phyloP scores from a whole-genome alignment of 1,140 invertebrate genomes.

The Tyrophagus putrescentiae region DNA sequence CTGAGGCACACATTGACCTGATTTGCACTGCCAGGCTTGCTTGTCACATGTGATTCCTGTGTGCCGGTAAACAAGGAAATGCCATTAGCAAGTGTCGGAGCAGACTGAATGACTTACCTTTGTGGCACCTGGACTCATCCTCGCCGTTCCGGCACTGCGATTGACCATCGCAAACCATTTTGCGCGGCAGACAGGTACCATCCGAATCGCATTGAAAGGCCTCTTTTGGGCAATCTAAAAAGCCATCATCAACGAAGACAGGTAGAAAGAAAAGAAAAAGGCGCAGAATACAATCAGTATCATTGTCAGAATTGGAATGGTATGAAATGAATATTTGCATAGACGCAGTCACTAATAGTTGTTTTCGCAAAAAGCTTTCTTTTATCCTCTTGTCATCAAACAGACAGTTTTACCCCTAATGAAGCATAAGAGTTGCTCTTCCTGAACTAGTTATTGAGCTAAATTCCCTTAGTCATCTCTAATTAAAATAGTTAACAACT shows the following conservation, averaged over 20 bases:
- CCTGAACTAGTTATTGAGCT: too few species aligned
- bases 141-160: conserved; percentile 60
- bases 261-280: background rate
- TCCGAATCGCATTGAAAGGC: conserved; percentile 28
- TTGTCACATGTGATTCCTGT: conserved; percentile 26
- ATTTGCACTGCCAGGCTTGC: conserved; percentile 52
- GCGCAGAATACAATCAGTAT: background rate
- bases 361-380: too few species aligned
- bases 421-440: too few species aligned
- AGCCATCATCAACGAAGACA: background rate
- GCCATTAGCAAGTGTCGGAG: conserved; percentile 3
- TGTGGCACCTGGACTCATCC: conserved; percentile 56
- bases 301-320: background rate
- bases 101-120: conserved; percentile 23
- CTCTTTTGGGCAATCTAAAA: conserved; percentile 28
- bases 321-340: background rate
- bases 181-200: conserved; percentile 51
- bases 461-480: too few species aligned
- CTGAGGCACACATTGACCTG: conserved; percentile 66
- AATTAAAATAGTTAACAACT: background rate
- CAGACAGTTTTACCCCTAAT: too few species aligned
- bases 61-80: background rate
- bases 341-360: background rate
- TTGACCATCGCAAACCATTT: conserved; percentile 56
- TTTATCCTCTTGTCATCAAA: too few species aligned